Evolutionary conservation across 1,140 invertebrate genomes (phyloP), one percentile per base, ranked within the genome.

Genomic region (Apis cerana): DNA sequence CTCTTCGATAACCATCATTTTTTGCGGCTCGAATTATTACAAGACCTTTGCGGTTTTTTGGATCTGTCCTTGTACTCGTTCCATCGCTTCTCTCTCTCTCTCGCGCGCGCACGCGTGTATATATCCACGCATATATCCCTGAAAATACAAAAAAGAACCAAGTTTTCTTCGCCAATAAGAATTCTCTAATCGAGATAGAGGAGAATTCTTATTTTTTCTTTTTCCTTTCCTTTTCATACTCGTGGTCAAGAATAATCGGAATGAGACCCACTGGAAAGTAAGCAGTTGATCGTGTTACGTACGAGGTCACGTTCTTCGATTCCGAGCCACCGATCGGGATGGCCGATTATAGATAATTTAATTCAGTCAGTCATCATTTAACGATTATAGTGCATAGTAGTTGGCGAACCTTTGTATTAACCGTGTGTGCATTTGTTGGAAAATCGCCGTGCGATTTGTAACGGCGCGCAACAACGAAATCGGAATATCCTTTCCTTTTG

Each of bases 331-430:
- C 84, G 90, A 90, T 88, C 85, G 86, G 52, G 27, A 58, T 77
- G 68, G 50, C 78, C 87, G 91, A 92, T 93, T 92, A 91, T 80
- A 81, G 91, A 90, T 93, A 92, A 94, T 93, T 92, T 92, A 91
- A 93, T 92, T 93, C 92, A 93, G 89, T 92, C 89, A 89, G 90
- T 91, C 82, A 87, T 91, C 88, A 70, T 89, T 80, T 91, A 91
- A 90, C 87, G 91, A 92, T 93, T 91, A 92, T 86, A 88, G 87
- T 85, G 90, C 71, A 27, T 56, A 69, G 82, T 2, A 17, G 75
- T 21, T 68, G 23, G 15, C 54, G 23, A 48, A 50, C 65, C 58
- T 74, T 54, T 72, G 83, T 56, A 68, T 79, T 84, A 84, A 33
- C 17, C 27, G 23, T 4, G 27, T 27, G 9, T 75, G 79, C 43